Conservation (phyloP, 92 coral and sea anemone genomes). For the Paragorgia papillata region DNA sequence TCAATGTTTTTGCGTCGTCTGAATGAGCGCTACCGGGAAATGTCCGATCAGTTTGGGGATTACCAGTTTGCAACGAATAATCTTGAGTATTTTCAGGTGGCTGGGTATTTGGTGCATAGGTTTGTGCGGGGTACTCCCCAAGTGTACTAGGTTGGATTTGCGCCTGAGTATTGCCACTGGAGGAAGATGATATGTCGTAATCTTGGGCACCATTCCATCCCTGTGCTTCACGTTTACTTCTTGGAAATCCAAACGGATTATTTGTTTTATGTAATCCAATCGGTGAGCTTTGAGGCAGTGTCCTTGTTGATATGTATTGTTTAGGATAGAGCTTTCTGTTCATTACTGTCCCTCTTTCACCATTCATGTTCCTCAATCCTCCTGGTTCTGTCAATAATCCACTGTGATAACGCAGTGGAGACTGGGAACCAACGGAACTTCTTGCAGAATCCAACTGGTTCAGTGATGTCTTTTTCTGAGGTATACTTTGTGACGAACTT, state of each 20-base stretch:
- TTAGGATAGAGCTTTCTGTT: neutral
- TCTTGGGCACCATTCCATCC: slow-evolving; percentile 25
- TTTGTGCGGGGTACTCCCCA: neutral
- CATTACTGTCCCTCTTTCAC: neutral
- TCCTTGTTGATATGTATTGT: neutral
- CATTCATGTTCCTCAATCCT: neutral
- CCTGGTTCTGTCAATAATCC: neutral
- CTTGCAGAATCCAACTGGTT: neutral
- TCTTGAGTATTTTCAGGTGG: neutral
- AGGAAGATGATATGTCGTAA: neutral
- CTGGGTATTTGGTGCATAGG: neutral
- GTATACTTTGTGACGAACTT: neutral
- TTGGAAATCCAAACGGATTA: neutral
- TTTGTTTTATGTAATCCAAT: neutral
- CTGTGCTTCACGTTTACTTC: slow-evolving; percentile 20
- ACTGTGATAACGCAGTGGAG: neutral
- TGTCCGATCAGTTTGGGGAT: neutral
- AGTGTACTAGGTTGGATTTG: neutral
- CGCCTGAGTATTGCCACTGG: neutral
- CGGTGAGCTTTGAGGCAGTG: neutral
- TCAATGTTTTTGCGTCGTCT: neutral
- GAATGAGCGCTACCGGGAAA: neutral
- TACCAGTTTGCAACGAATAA: neutral
- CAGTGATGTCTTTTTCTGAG: neutral
- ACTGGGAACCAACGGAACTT: neutral